Base-by-base conservation (phyloP, 64 coral and sea anemone species). In the Hydrozoanthus tunicans region DNA sequence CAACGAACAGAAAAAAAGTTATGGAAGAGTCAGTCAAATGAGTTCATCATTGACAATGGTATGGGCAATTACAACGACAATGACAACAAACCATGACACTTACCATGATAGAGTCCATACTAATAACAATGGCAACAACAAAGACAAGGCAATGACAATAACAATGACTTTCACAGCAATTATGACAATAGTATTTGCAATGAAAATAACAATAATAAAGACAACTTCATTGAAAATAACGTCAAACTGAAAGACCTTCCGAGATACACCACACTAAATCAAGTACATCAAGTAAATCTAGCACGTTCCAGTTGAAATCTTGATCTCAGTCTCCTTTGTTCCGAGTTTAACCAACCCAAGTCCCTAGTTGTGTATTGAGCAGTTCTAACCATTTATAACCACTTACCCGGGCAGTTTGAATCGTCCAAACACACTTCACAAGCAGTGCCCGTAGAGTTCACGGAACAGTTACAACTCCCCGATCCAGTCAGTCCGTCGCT, bases 351-450 rank as follows among this genome's bases (percentile, higher is more conserved):
- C 32, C 32, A 43, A 43, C 2, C 32, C 32, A 0, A 43, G 32
- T 43, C 32, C 32, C 32, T 43, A 43, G 32, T 43, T 1, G 32
- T 43, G 32, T 43, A 2, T 43, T 43, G 32, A 43, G 32, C 32
- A 43, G 32, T 43, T 20, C 20, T 20, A 20, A 20, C 20, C 20
- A 20, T 20, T 20, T 20, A 20, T 20, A 20, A 20, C 20, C 20
- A 20, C 70, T 77, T 77, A 96, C 95, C 95, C 82, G 89, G 95
- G 75, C 95, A 96, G 9, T 4, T 11, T 6, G 83, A 23, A 80
- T 89, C 80, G 17, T 70, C 51, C 4, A 54, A 13, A 51, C 95
- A 96, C 67, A 79, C 68, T 89, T 96, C 95, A 89, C 95, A 96
- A 81, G 95, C 82, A 88, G 89, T 82, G 17, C 95, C 95, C 17